Evolutionary conservation across 1,140 invertebrate genomes (phyloP).

Genomic region (Bombus superbus): DNA sequence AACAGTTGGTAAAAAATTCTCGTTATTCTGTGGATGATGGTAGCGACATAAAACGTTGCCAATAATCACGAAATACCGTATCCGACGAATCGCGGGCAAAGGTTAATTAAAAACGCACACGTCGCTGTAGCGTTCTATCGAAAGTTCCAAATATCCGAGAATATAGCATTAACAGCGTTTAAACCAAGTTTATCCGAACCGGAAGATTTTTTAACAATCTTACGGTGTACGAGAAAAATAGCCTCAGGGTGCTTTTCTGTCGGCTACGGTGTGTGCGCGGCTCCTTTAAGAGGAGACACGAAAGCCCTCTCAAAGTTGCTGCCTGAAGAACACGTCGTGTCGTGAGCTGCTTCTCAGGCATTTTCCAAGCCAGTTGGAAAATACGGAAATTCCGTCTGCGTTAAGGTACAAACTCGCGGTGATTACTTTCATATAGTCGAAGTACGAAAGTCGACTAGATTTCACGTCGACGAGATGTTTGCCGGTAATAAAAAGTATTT

Average conservation of each 20-base stretch:
- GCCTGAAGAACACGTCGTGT: not conserved
- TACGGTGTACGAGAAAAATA: not conserved
- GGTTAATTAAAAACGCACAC: not conserved
- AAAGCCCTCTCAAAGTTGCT: conserved; percentile 25
- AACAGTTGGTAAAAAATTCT: not conserved
- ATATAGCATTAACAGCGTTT: not conserved
- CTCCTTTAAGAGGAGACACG: conserved; percentile 13
- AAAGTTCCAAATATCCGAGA: not conserved
- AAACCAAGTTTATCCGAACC: not conserved
- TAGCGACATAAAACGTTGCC: not conserved
- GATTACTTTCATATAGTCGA: not conserved
- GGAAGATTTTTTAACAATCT: conserved; percentile 12
- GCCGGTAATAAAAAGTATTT: too few relatives aligned
- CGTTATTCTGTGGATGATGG: not conserved
- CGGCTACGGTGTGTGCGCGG: not conserved
- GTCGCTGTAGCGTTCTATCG: not conserved
- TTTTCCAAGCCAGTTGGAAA: not conserved
- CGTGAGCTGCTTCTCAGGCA: not conserved
- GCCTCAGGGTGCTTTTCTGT: not conserved
- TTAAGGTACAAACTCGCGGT: not conserved
- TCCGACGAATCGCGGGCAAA: not conserved
- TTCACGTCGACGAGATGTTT: too few relatives aligned
- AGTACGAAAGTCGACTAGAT: not conserved
- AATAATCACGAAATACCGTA: not conserved
- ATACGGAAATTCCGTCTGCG: not conserved